Conservation (phyloP, 2,888 invertebrate genomes). For the Oxycera nigricornis region DNA sequence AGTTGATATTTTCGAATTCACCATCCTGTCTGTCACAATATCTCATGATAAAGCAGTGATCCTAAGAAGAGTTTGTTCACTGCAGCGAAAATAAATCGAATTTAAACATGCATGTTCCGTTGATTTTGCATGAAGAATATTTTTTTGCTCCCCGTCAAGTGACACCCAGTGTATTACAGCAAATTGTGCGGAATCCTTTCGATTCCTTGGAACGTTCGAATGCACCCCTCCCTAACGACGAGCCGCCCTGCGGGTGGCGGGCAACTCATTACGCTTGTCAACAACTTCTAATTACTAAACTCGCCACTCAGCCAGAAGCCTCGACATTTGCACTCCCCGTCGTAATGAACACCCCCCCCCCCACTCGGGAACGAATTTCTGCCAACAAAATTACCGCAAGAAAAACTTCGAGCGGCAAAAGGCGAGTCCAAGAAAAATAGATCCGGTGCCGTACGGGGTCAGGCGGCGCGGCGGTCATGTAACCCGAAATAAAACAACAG, state of each 20-base stretch:
- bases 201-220: no score
- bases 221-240: no score
- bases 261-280: constrained; percentile 1
- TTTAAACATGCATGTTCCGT: no score
- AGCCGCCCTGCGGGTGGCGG: neutral
- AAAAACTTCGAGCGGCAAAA: neutral
- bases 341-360: neutral
- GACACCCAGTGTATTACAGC: no score
- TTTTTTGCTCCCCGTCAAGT: no score
- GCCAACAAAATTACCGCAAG: neutral
- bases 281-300: constrained; percentile 6
- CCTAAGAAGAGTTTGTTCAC: no score
- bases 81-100: no score
- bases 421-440: neutral
- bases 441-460: neutral
- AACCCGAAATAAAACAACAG: constrained; percentile 3
- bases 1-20: no score
- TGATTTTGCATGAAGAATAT: no score
- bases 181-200: no score
- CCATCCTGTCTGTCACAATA: no score
- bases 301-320: neutral
- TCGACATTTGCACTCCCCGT: neutral
- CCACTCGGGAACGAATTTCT: neutral
- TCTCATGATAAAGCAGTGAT: no score
- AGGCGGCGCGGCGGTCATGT: constrained; percentile 13